Conservation (phyloP, 1,140 invertebrate genomes). For the Magallana gigas region DNA sequence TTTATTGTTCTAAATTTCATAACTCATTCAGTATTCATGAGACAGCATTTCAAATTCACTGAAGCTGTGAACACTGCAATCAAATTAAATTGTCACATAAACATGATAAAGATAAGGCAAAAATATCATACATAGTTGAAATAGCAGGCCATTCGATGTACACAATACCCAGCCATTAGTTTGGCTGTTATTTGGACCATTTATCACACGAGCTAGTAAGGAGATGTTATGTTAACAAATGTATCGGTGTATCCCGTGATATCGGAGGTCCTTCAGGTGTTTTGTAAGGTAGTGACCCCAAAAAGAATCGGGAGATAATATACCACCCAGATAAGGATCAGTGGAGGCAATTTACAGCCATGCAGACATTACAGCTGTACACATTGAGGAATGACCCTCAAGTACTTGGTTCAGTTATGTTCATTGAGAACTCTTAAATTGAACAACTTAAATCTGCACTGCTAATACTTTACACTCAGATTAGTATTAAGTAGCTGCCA, state of each 20-base stretch:
- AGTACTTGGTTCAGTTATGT: neutral
- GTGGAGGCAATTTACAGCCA: neutral
- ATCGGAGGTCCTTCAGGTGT: neutral
- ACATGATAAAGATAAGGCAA: neutral
- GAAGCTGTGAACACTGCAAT: neutral
- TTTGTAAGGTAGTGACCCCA: neutral
- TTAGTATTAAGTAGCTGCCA: no score
- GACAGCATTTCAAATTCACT: neutral
- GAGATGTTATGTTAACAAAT: conserved; percentile 24
- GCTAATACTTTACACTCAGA: no score
- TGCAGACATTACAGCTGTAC: neutral
- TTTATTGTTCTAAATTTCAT: no score
- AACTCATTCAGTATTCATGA: conserved; percentile 16
- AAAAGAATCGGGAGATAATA: conserved; percentile 16
- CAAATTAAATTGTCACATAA: neutral
- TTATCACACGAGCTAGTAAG: neutral
- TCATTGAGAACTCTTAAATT: no score
- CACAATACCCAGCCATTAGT: neutral
- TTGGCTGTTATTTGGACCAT: neutral
- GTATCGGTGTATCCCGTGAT: neutral
- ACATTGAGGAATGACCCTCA: neutral
- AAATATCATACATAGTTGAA: conserved; percentile 9
- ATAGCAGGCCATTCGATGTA: neutral
- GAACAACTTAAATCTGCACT: no score
- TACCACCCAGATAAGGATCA: conserved; percentile 1